phyloP scores from a whole-genome alignment of 1,140 invertebrate species.

The Calephelis nemesis region DNA sequence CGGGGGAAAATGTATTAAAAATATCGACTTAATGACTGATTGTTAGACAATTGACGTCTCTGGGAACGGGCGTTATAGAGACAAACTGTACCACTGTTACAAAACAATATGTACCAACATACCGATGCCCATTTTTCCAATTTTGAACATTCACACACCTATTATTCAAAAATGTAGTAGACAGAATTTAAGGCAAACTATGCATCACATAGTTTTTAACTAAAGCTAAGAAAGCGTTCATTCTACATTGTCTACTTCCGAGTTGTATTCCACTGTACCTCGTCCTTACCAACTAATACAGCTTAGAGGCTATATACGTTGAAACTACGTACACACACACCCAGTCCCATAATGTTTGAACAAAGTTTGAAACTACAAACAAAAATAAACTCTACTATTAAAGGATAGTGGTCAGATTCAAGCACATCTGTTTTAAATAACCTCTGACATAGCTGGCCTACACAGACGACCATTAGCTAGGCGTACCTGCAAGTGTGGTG shows the following conservation, averaged over 20 bases:
- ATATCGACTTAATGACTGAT: too few relatives aligned
- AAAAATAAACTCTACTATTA: constrained; percentile 41
- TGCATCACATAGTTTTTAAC: background rate
- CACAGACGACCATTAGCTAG: constrained; percentile 66
- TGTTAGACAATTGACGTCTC: too few relatives aligned
- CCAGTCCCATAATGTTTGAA: constrained; percentile 34
- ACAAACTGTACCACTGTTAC: too few relatives aligned
- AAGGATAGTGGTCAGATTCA: constrained; percentile 35
- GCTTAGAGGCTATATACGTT: constrained; percentile 54
- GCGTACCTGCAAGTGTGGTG: constrained; percentile 58
- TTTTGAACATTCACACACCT: too few relatives aligned
- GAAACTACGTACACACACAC: background rate
- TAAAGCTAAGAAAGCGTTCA: constrained; percentile 29
- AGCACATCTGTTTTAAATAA: constrained; percentile 25
- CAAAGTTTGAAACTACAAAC: constrained; percentile 20
- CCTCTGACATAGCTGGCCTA: constrained; percentile 33
- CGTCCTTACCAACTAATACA: constrained; percentile 60
- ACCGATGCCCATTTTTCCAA: too few relatives aligned
- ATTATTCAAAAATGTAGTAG: too few relatives aligned
- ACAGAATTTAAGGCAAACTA: too few relatives aligned
- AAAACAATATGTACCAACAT: too few relatives aligned
- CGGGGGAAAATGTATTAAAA: too few relatives aligned
- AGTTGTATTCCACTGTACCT: constrained; percentile 37
- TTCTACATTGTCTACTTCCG: constrained; percentile 37
- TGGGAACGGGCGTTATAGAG: too few relatives aligned